Evolutionary conservation across 1,140 invertebrate species (phyloP), one percentile per base, ranked within the genome.

Genomic region (Danaus plexippus): DNA sequence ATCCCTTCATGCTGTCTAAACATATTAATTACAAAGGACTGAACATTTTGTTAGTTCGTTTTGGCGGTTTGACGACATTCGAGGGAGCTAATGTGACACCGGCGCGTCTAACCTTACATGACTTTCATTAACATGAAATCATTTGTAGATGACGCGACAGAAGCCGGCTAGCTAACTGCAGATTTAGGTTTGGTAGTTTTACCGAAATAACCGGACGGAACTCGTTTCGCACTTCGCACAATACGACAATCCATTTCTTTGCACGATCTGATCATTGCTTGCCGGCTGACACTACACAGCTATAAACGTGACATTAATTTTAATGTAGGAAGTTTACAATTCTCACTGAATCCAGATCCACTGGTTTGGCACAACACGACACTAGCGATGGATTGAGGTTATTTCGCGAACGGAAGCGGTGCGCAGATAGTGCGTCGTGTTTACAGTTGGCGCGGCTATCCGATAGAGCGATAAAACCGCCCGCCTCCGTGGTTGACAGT

Each of bases 331-430:
- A 61, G 70, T 70, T 69, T 75, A 73, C 57, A 63, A 67, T 71
- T 67, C 61, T 63, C 69, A 68, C 68, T 70, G 61, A 65, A 62
- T 64, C 63, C 69, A 59, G 58, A 75, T 76, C 65, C 73, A 76
- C 63, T 63, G 65, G 66, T 77, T 81, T 80, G 77, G 75, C 78
- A 83, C 78, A 75, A 80, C 77, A 80, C 77, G 67, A 80, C 77
- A 82, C 76, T 73, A 64, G 60, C 64, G 54, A 63, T 71, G 62
- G 69, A 75, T 75, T 72, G 62, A 75, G 78, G 72, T 81, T 80
- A 75, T 64, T 66, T 77, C 71, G 76, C 72, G 75, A 79, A 75
- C 74, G 76, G 75, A 80, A 77, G 67, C 78, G 66, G 63, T 67
- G 63, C 69, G 70, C 70, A 66, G 73, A 73, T 73, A 78, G 61